These are phyloP conservation scores for Diadema setosum DNA, from an alignment of 35 echinoderm and acorn worm genomes.

Conservation along the genomic window DNA sequence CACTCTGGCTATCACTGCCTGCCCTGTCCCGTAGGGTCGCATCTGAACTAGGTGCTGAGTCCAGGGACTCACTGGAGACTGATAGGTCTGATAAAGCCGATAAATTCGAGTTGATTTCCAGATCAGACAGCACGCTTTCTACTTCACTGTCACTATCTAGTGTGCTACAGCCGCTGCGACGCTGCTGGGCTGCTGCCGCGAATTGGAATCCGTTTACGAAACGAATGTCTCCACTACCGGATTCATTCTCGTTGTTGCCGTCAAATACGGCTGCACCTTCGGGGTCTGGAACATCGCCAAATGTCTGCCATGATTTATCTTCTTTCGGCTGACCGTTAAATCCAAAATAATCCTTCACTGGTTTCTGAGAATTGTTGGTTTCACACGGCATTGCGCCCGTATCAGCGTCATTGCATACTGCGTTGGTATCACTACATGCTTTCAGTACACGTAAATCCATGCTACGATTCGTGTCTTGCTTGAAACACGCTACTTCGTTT, in stretches of 20 bases:
- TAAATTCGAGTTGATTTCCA: constrained; percentile 16
- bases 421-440: background rate
- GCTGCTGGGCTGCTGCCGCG: background rate
- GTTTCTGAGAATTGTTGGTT: background rate
- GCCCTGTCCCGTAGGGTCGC: background rate
- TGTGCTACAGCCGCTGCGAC: background rate
- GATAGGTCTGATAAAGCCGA: constrained; percentile 19
- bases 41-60: background rate
- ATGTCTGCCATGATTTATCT: background rate
- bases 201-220: constrained; percentile 18
- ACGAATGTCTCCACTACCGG: background rate
- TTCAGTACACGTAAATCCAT: background rate
- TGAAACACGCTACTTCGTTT: background rate
- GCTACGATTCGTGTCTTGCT: background rate
- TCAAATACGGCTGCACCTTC: background rate
- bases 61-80: background rate
- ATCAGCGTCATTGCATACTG: background rate
- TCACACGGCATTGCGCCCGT: background rate
- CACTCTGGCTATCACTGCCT: background rate
- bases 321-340: background rate
- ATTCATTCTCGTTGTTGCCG: background rate
- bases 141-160: background rate
- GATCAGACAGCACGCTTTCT: background rate
- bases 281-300: background rate
- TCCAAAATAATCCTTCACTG: background rate